A percentile compares a stretch with the other conserved stretches of the same genome.
phyloP scores from a whole-genome alignment of 2,797 vertebrate species.

The Microchirus variegatus region DNA sequence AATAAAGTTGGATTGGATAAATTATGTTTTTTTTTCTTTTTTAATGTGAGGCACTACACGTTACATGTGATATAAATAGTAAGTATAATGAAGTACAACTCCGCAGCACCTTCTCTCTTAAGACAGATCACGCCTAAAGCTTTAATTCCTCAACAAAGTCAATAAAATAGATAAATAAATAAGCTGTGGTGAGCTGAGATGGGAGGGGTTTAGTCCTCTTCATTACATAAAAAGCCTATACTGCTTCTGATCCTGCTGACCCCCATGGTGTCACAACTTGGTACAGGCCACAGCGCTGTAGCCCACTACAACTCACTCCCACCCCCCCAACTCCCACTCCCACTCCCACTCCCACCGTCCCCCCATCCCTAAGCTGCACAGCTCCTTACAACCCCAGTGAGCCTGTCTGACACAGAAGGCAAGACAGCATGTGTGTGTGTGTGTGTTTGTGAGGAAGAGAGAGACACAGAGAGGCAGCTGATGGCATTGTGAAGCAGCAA shows the following conservation, averaged over 20 bases:
- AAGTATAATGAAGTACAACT: too few relatives aligned
- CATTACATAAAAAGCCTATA: constrained; percentile 52
- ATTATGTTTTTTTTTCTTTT: too few relatives aligned
- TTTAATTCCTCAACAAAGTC: constrained; percentile 2
- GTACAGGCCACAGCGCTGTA: constrained; percentile 76
- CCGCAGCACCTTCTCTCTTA: not conserved
- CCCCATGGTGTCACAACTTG: constrained; percentile 67
- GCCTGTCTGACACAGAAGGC: constrained; percentile 50
- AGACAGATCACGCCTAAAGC: not conserved
- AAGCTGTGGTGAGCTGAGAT: not conserved
- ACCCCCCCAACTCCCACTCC: constrained; percentile 12
- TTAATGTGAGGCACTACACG: too few relatives aligned
- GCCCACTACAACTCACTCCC: constrained; percentile 55
- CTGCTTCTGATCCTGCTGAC: constrained; percentile 51
- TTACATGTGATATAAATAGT: too few relatives aligned
- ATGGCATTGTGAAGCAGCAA: constrained; percentile 67
- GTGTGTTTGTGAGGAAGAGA: constrained; percentile 23
- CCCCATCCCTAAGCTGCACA: constrained; percentile 57
- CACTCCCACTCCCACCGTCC: constrained; percentile 18
- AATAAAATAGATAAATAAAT: constrained; percentile 1
- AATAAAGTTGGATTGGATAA: too few relatives aligned
- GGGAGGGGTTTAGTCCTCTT: constrained; percentile 19
- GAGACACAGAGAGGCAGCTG: constrained; percentile 45
- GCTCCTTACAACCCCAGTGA: constrained; percentile 57
- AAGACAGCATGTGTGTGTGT: constrained; percentile 33